A percentile compares a stretch with the other conserved stretches of the same genome.
phyloP scores from a whole-genome alignment of 2,888 invertebrate genomes.

The Zygogramma bicolorata region DNA sequence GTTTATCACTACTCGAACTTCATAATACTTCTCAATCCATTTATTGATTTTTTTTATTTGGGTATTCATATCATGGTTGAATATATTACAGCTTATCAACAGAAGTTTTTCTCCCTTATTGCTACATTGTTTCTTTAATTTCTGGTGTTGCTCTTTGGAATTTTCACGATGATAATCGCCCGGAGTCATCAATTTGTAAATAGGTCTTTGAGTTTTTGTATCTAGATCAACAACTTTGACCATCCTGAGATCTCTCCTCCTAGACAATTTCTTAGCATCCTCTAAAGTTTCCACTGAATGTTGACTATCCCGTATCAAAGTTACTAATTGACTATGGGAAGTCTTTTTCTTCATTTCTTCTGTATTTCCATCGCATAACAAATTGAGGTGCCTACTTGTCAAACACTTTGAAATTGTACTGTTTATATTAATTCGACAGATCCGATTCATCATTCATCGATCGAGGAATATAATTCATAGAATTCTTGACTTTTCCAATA shows the following conservation, averaged over 20 bases:
- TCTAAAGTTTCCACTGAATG: conserved; percentile 74
- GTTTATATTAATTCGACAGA: background rate
- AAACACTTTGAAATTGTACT: background rate
- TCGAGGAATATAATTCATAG: too few species aligned
- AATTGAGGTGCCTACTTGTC: background rate
- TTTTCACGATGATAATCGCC: conserved; percentile 76
- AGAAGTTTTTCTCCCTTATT: conserved; percentile 76
- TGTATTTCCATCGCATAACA: conserved; percentile 22
- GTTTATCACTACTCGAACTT: conserved; percentile 73
- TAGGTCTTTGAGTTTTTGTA: conserved; percentile 75
- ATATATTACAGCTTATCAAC: conserved; percentile 73
- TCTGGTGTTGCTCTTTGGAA: conserved; percentile 69
- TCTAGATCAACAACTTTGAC: conserved; percentile 77
- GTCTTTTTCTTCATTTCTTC: conserved; percentile 57
- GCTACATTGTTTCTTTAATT: conserved; percentile 63
- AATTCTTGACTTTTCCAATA: too few species aligned
- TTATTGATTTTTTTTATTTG: conserved; percentile 75
- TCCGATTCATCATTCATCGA: too few species aligned
- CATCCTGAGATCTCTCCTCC: conserved; percentile 76
- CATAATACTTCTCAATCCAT: conserved; percentile 75
- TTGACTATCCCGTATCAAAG: conserved; percentile 72
- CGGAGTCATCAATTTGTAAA: conserved; percentile 78
- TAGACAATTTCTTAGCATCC: conserved; percentile 78
- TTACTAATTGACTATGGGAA: conserved; percentile 72
- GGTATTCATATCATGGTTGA: conserved; percentile 75